Evolutionary conservation across 23 tunicate species (phyloP), one percentile per base, ranked within the genome.

Genomic region (Phallusia fumigata): DNA sequence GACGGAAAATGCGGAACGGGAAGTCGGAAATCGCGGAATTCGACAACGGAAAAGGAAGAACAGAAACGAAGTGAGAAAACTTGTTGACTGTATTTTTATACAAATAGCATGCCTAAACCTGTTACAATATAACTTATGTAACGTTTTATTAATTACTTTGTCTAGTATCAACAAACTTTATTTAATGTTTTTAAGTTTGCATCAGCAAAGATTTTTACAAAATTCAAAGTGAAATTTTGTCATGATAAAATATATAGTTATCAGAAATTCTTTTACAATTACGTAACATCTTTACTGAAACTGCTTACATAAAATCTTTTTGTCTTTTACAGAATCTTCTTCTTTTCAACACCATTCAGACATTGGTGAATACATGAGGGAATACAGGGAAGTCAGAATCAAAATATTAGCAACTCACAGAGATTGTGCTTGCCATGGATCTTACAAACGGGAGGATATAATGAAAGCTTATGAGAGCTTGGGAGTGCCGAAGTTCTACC

Each of bases 291-390:
- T 40, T 40, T 10, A 3, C 8, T 5, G 10, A 40, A 40, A 40
- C 10, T 40, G 47, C 47, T 40, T 40, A 40, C 47, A 10, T 3
- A 5, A 40, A 40, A 3, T 40, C 10, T 3, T 40, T 40, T 40
- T 10, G 10, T 40, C 47, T 40, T 40, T 3, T 40, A 3, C 10
- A 40, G 47, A 40, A 40, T 3, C 47, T 10, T 40, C 47, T 40
- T 35, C 79, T 16, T 92, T 92, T 50, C 36, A 49, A 18, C 80
- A 83, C 33, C 80, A 92, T 53, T 35, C 84, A 3, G 97, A 92
- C 31, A 83, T 92, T 22, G 52, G 64, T 21, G 65, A 87, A 35
- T 92, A 92, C 83, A 92, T 92, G 77, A 58, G 74, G 74, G 97
- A 92, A 76, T 92, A 92, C 51, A 75, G 87, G 31, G 53, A 72